phyloP scores from a whole-genome alignment of 2,113 vertebrate genomes.

The Microtus ochrogaster region DNA sequence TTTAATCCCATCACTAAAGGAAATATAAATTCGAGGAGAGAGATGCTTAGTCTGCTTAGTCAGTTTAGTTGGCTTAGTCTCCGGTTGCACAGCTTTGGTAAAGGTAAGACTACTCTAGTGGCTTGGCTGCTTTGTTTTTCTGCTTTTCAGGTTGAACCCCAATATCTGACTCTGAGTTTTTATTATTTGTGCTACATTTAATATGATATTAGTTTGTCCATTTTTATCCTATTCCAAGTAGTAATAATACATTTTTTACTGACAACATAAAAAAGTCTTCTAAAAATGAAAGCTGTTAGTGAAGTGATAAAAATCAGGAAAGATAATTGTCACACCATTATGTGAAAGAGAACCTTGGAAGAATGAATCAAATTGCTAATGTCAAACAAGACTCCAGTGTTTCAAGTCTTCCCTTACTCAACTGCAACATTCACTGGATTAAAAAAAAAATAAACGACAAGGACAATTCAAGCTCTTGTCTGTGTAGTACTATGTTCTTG shows the following conservation, averaged over 20 bases:
- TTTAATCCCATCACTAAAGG: no score
- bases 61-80: no score
- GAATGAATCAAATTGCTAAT: slow-evolving; percentile 49
- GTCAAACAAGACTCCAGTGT: slow-evolving; percentile 14
- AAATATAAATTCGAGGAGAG: no score
- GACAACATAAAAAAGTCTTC: neutral
- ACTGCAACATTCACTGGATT: slow-evolving; percentile 9
- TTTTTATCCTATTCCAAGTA: slow-evolving; percentile 20
- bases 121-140: no score
- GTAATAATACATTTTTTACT: slow-evolving; percentile 37
- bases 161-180: no score
- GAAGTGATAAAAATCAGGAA: slow-evolving; percentile 60
- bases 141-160: no score
- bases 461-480: slow-evolving; percentile 2
- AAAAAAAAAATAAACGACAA: slow-evolving; percentile 39
- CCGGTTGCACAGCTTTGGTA: no score
- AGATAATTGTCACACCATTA: slow-evolving; percentile 49
- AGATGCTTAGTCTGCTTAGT: no score
- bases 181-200: no score
- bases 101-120: no score
- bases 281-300: slow-evolving; percentile 25
- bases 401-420: slow-evolving; percentile 52
- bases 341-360: slow-evolving; percentile 56
- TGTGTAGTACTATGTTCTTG: neutral
- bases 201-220: neutral